phyloP scores from a whole-genome alignment of 2,888 invertebrate genomes.

The Amphiduros pacificus region DNA sequence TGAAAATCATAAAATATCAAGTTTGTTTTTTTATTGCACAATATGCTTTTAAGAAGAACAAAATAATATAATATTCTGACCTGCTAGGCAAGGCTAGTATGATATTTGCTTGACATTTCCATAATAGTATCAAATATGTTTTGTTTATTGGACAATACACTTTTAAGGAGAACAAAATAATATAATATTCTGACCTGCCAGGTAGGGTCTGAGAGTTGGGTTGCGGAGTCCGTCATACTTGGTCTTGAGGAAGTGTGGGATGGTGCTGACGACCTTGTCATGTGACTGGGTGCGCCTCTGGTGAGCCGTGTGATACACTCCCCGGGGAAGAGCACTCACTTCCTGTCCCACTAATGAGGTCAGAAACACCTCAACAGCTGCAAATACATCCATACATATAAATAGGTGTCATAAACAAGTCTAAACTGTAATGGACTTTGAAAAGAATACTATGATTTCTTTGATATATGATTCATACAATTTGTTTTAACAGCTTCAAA shows the following conservation, averaged over 20 bases:
- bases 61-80: constrained; percentile 31
- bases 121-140: too few species aligned
- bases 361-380: constrained; percentile 28
- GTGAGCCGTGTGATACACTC: constrained; percentile 36
- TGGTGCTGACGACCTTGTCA: constrained; percentile 37
- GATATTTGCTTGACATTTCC: too few species aligned
- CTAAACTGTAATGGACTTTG: too few species aligned
- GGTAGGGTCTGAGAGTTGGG: constrained; percentile 43
- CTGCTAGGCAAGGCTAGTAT: constrained; percentile 48
- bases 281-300: constrained; percentile 28
- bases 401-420: too few species aligned
- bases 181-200: constrained; percentile 39
- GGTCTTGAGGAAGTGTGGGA: constrained; percentile 39
- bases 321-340: constrained; percentile 42
- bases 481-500: too few species aligned
- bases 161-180: too few species aligned
- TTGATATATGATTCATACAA: too few species aligned
- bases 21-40: too few species aligned
- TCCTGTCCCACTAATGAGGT: constrained; percentile 38
- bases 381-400: not conserved
- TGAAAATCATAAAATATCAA: too few species aligned
- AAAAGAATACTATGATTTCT: too few species aligned
- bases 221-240: constrained; percentile 45
- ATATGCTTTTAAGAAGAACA: too few species aligned
- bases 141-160: too few species aligned